A percentile compares a stretch with the other conserved stretches of the same genome.
Evolutionary conservation across 1,140 invertebrate genomes (phyloP).

Genomic region (Drosophila sp.): DNA sequence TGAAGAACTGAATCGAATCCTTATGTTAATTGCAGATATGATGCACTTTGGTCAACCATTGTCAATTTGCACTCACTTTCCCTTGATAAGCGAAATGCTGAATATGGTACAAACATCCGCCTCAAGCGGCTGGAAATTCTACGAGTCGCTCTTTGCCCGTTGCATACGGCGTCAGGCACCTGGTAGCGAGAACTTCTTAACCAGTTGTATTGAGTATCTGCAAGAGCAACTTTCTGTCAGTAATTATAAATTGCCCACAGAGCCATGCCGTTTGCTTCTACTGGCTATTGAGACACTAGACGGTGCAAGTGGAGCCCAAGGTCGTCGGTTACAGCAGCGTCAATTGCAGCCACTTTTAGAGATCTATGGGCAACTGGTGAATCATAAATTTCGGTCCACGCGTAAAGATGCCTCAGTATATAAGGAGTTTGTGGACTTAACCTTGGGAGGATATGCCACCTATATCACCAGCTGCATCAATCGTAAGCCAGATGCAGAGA

Average conservation of each 20-base stretch:
- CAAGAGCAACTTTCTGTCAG: conserved; percentile 22
- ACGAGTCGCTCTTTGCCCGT: conserved; percentile 56
- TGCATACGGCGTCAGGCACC: conserved; percentile 49
- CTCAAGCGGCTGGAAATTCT: conserved; percentile 47
- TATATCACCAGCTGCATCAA: conserved; percentile 66
- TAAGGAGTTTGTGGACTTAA: conserved; percentile 57
- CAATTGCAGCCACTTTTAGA: conserved; percentile 61
- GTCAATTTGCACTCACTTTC: conserved; percentile 48
- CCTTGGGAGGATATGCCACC: conserved; percentile 50
- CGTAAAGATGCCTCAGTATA: conserved; percentile 49
- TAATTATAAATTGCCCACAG: conserved; percentile 5
- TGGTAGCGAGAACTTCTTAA: conserved; percentile 44
- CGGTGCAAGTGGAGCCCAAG: conserved; percentile 43
- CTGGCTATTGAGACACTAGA: conserved; percentile 66
- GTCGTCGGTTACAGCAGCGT: conserved; percentile 55
- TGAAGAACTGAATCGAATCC: not conserved
- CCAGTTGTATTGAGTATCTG: conserved; percentile 44
- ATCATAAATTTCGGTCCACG: conserved; percentile 53
- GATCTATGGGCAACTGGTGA: conserved; percentile 63
- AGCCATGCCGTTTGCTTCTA: conserved; percentile 54
- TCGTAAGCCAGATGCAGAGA: conserved; percentile 24
- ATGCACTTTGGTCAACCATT: conserved; percentile 64
- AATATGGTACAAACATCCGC: conserved; percentile 27
- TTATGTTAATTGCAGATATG: conserved; percentile 31
- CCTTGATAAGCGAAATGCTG: conserved; percentile 37